phyloP scores from a whole-genome alignment of 2,797 vertebrate genomes.

The Salarias fasciatus region DNA sequence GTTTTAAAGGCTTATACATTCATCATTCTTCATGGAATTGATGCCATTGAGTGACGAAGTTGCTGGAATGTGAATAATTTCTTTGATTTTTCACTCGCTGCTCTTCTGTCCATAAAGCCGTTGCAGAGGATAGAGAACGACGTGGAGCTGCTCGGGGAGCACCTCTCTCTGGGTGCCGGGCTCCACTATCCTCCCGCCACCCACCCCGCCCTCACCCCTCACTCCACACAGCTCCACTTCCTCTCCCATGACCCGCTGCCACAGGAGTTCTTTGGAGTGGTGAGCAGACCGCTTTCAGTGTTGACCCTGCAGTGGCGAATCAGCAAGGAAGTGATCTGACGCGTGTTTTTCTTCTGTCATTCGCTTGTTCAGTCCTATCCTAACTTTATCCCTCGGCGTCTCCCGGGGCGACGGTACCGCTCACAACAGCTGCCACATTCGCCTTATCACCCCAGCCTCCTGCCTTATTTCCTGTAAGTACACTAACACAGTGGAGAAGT shows the following conservation, averaged over 20 bases:
- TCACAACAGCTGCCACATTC: slow-evolving; percentile 95
- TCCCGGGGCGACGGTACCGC: slow-evolving; percentile 93
- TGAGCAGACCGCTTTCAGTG: slow-evolving; percentile 74
- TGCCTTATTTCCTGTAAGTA: slow-evolving; percentile 98
- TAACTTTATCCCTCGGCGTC: slow-evolving; percentile 95
- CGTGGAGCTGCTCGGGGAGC: slow-evolving; percentile 95
- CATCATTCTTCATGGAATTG: too few species aligned
- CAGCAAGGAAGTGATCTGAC: neutral
- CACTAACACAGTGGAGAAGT: neutral
- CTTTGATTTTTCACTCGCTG: neutral
- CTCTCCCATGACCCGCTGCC: slow-evolving; percentile 94
- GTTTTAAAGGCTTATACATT: too few species aligned
- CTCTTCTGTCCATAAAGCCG: slow-evolving; percentile 78
- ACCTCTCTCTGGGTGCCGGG: slow-evolving; percentile 92
- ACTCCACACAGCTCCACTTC: slow-evolving; percentile 94
- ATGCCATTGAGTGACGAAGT: neutral
- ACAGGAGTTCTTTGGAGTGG: slow-evolving; percentile 96
- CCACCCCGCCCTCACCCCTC: slow-evolving; percentile 86
- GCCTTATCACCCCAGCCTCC: slow-evolving; percentile 96
- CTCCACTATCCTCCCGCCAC: slow-evolving; percentile 91
- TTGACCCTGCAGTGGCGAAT: neutral
- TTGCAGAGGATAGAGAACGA: slow-evolving; percentile 99
- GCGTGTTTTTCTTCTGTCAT: neutral
- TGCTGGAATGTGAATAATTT: too few species aligned
- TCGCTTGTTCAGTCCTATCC: slow-evolving; percentile 87